These are phyloP conservation scores for Diuraphis noxia DNA, from an alignment of 1,140 invertebrate species.

Conservation along the genomic window DNA sequence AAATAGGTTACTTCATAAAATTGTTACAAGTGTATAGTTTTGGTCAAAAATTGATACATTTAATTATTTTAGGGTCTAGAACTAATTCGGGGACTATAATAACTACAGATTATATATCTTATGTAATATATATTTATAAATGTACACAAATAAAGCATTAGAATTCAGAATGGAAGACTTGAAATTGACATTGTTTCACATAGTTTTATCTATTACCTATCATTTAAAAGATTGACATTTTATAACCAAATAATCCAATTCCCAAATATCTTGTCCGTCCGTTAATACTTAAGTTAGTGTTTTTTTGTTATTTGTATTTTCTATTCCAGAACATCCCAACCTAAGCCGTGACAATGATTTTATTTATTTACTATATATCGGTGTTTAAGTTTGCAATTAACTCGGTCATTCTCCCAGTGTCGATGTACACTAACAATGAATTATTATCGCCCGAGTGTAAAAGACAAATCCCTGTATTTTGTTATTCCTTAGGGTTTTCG, in stretches of 20 bases:
- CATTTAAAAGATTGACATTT: neutral
- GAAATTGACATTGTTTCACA: neutral
- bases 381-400: conserved; percentile 31
- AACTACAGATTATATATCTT: neutral
- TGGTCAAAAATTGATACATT: neutral
- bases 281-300: neutral
- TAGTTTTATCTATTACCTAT: neutral
- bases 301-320: neutral
- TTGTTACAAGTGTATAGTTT: neutral
- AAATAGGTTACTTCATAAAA: neutral
- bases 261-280: neutral
- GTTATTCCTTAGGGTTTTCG: neutral
- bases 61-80: neutral
- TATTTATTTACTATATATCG: conserved; percentile 18
- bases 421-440: conserved; percentile 18
- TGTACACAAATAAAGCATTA: neutral
- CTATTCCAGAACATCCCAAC: neutral
- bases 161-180: neutral
- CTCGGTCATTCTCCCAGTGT: neutral
- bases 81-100: neutral
- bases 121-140: neutral
- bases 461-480: neutral
- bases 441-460: conserved; percentile 35
- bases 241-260: neutral
- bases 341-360: neutral